Evolutionary conservation across 64 coral and sea anemone species (phyloP).

Genomic region (Dendrophyllia cribrosa): DNA sequence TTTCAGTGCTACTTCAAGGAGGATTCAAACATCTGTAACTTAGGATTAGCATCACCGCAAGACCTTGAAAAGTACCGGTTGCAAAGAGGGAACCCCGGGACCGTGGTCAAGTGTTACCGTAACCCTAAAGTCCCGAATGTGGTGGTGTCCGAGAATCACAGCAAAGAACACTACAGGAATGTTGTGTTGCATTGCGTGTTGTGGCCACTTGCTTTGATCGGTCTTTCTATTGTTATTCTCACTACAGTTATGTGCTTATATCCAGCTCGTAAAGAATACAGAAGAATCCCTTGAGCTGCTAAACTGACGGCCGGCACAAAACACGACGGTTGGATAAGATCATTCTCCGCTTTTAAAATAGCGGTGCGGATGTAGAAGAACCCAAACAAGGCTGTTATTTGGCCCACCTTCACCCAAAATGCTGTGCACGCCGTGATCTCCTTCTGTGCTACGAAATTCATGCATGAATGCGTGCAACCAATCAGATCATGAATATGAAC

Average conservation of each 20-base stretch:
- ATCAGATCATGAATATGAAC: too few species aligned
- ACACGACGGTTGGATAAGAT: too few species aligned
- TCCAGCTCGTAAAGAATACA: neutral
- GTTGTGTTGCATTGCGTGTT: constrained; percentile 4
- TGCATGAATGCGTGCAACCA: too few species aligned
- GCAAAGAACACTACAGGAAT: neutral
- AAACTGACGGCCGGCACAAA: neutral
- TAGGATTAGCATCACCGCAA: neutral
- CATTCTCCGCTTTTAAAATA: too few species aligned
- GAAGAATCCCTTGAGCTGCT: neutral
- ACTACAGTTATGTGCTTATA: neutral
- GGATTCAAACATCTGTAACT: neutral
- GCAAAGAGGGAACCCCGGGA: neutral
- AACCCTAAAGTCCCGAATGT: constrained; percentile 5
- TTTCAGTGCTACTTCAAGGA: neutral
- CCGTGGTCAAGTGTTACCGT: neutral
- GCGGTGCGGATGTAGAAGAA: too few species aligned
- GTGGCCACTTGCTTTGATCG: constrained; percentile 3
- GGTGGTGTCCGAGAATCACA: constrained; percentile 1
- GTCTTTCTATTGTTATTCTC: neutral
- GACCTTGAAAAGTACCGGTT: too few species aligned
- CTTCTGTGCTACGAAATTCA: too few species aligned
- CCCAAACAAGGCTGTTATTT: too few species aligned
- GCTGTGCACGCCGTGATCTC: too few species aligned
- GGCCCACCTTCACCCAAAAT: too few species aligned